Evolutionary conservation across 2,888 invertebrate species (phyloP), one percentile per base, ranked within the genome.

Genomic region (Hetaerina titia): DNA sequence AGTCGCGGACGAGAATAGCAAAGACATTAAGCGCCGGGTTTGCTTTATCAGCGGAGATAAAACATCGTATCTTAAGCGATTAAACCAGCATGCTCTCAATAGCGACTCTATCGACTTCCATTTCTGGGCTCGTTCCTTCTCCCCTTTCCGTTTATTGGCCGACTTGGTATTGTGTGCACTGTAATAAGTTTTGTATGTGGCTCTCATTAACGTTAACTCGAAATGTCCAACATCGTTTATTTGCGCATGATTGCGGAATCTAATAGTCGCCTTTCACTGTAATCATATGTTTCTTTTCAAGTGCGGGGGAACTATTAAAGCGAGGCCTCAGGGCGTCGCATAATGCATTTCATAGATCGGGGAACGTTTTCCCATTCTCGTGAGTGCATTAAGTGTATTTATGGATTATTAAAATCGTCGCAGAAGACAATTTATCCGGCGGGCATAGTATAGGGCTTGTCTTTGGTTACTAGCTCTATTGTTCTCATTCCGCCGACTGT

Each of bases 11-110:
- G 81, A 81, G 81, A 81, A 81, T 81, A 81, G 81, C 81, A 15
- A 81, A 13, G 22, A 13, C 31, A 81, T 81, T 81, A 81, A 81
- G 81, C n/a, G 31, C 31, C 25, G 81, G 81, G 31, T 81, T 81
- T 81, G 81, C 81, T 81, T 81, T 81, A 81, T 81, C 81, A 9
- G 81, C 0, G 31, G 81, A 81, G 81, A 81, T 81, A 81, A 81
- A 81, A n/a, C 81, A 81, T 81, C 81, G 15, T 81, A 81, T 81
- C 81, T 81, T 31, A 81, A 81, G 13, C 81, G 81, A 81, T 81
- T 81, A 81, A 81, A 81, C 81, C n/a, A 31, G 31, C 31, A 81
- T 31, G 81, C 81, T 81, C 81, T 81, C 81, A 11, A 31, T 81
- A 81, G 81, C 81, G 2, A 31, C 31, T 9, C 9, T 81, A 81